These are phyloP conservation scores for Torymus tubicola DNA, from an alignment of 2,888 invertebrate species.

Conservation along the genomic window DNA sequence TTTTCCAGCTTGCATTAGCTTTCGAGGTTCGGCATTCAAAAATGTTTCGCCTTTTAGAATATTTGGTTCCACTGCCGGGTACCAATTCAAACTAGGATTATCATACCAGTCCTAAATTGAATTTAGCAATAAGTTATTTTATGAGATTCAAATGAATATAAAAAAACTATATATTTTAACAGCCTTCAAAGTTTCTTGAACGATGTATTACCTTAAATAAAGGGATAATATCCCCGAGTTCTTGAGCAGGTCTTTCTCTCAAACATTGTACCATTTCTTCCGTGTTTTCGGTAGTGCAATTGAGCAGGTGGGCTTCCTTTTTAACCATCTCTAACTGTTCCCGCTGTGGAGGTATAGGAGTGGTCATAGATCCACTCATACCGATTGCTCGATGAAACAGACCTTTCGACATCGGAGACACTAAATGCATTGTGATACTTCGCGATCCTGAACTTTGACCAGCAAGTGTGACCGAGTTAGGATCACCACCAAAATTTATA, in stretches of 20 bases:
- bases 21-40: slow-evolving; percentile 79
- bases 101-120: slow-evolving; percentile 77
- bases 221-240: slow-evolving; percentile 57
- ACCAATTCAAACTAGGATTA: slow-evolving; percentile 78
- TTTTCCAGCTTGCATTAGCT: slow-evolving; percentile 68
- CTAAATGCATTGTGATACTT: slow-evolving; percentile 74
- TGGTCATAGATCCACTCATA: slow-evolving; percentile 82
- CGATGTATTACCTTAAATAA: slow-evolving; percentile 60
- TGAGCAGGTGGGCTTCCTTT: slow-evolving; percentile 80
- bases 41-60: slow-evolving; percentile 81
- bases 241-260: slow-evolving; percentile 74
- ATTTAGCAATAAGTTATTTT: neutral
- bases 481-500: slow-evolving; percentile 82
- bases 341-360: slow-evolving; percentile 78
- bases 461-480: slow-evolving; percentile 80
- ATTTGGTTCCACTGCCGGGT: slow-evolving; percentile 82
- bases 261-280: slow-evolving; percentile 80
- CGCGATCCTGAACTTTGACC: slow-evolving; percentile 78
- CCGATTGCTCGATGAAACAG: slow-evolving; percentile 84
- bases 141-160: neutral
- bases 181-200: neutral
- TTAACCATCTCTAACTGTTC: slow-evolving; percentile 80
- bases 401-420: slow-evolving; percentile 82
- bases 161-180: neutral
- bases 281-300: slow-evolving; percentile 79